Base-by-base conservation (phyloP, 2,113 vertebrate genomes). In the Pimephales promelas region DNA sequence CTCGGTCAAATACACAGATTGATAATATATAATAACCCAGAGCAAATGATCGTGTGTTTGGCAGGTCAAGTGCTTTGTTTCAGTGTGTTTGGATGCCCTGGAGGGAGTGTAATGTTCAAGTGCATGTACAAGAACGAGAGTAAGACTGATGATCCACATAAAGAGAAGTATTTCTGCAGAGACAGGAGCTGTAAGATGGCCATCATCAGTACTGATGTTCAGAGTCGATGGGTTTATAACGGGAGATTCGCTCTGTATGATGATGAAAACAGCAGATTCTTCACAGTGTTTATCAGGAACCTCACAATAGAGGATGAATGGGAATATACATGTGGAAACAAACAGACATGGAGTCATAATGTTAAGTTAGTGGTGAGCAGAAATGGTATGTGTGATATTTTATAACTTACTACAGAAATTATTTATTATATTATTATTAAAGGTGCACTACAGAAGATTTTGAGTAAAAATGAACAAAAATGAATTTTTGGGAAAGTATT, bases 51-150 rank as follows among this genome's bases (percentile, higher is more conserved):
- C 70, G 28, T 49, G 40, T 73, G 71, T 73, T 49, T 49, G 71
- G 1, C 71, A 73, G 43, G 71, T 73, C 71, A 73, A 11, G 43
- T 16, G 2, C 71, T 49, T 18, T 73, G 71, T 49, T 2, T 73
- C 14, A 26, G 0, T 0, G 71, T 73, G n/a, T 0, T 2, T 18
- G 71, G 71, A 8, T 73, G 71, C 43, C 0, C 8, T 73, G 45
- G 71, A 73, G 71, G 71, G 71, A 73, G 45, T 49, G 3, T 73
- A 18, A 47, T 73, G 31, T 49, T 71, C 36, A 73, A 73, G 43
- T 73, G 70, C 43, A 8, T 0, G 1, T 9, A 47, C 40, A 45
- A n/a, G 43, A 8, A 31, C 24, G 4, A 64, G 13, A 31, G 36
- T 0, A 1, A 40, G 36, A 40, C 56, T 70, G 0, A 47, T 47